These are phyloP conservation scores for Picathartes gymnocephalus DNA, from an alignment of 2,113 vertebrate genomes.

Conservation along the genomic window DNA sequence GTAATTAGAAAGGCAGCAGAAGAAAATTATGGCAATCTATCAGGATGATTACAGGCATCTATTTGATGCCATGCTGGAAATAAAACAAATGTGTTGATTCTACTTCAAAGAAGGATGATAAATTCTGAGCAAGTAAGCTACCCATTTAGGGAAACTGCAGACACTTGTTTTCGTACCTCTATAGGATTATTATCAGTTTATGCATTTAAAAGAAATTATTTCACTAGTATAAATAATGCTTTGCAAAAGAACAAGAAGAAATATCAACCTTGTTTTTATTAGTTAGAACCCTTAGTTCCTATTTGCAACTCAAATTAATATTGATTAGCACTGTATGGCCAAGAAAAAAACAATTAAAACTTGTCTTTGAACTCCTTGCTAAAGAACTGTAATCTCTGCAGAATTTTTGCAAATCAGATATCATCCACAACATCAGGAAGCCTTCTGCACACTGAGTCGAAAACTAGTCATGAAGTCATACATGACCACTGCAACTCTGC, in stretches of 20 bases:
- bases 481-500: background rate
- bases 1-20: slow-evolving; percentile 18
- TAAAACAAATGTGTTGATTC: background rate
- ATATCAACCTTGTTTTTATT: background rate
- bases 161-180: background rate
- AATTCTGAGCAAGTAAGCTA: background rate
- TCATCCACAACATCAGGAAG: background rate
- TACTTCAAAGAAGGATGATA: background rate
- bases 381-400: background rate
- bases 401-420: background rate
- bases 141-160: background rate
- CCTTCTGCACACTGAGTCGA: background rate
- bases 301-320: background rate
- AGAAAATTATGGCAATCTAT: background rate
- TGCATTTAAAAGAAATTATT: background rate
- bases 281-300: background rate
- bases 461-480: background rate
- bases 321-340: background rate
- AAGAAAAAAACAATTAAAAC: background rate
- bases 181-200: background rate
- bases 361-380: background rate
- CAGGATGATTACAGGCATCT: background rate
- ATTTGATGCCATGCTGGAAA: slow-evolving; percentile 8
- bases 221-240: background rate
- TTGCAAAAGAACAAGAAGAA: background rate